Base-by-base conservation (phyloP, 2,888 invertebrate genomes). In the Aelia acuminata region DNA sequence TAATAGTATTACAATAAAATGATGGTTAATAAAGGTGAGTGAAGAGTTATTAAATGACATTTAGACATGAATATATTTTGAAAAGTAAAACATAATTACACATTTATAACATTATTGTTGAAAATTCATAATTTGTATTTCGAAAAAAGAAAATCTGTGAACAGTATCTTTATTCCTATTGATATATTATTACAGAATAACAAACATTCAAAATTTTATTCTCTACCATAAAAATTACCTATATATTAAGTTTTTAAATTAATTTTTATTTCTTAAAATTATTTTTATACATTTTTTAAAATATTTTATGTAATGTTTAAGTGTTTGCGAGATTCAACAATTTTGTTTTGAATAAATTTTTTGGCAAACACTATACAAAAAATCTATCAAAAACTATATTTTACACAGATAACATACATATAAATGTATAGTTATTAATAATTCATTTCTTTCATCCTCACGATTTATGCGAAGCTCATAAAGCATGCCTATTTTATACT, bases 311-410 rank as follows among this genome's bases (percentile, higher is more conserved):
- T 70, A 75, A 75, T 57, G 75, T 49, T 75, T 75, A 87, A 87
- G 75, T 75, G 75, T 75, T 48, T 87, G 87, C 87, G 87, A 87
- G 87, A 87, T 87, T 87, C 87, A 87, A 87, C 70, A 87, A 87
- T 26, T 63, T 87, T 53, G 85, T 85, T 87, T 70, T 87, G 70
- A 50, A 63, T 87, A 39, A 39, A 87, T 87, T 50, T 87, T 87
- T 70, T 70, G 87, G 87, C 87, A 87, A 87, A 47, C 63, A 87
- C 87, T 87, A 87, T 87, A 87, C 87, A 87, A 87, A 85, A 87
- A 87, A 63, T 47, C 87, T 87, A 87, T 87, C 57, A 87, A 87
- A 87, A 87, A 87, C 57, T 70, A 57, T 87, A 87, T 63, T 87
- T 53, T 85, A 85, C 47, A 87, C 63, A 63, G 63, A 87, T 87